phyloP scores from a whole-genome alignment of 2,113 vertebrate species.

The Oxyruncus cristatus region DNA sequence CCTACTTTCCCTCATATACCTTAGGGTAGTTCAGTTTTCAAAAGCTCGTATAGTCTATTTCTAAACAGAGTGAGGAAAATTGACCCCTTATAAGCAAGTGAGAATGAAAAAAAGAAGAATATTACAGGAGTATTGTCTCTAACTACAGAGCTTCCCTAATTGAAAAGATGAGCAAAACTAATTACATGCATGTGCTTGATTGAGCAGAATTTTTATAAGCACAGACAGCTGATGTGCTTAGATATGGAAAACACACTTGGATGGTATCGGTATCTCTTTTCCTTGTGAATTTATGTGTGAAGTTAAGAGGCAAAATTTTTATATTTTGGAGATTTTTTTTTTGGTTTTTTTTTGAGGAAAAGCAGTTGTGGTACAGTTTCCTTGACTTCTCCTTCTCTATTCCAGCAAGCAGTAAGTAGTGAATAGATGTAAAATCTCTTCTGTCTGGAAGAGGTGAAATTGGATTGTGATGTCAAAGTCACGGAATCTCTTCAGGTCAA shows the following conservation, averaged over 20 bases:
- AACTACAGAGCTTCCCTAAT: not conserved
- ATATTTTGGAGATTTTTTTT: not conserved
- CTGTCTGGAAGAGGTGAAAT: constrained; percentile 13
- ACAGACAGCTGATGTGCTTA: not conserved
- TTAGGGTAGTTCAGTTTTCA: not conserved
- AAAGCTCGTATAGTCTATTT: not conserved
- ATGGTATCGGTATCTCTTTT: not conserved
- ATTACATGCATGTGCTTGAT: not conserved
- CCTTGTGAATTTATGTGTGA: not conserved
- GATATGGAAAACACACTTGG: not conserved
- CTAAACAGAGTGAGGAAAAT: not conserved
- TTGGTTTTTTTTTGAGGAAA: not conserved
- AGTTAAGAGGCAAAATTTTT: not conserved
- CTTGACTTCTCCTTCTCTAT: not conserved
- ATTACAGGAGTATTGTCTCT: not conserved
- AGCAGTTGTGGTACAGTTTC: not conserved
- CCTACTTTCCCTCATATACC: not conserved
- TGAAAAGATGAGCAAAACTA: not conserved
- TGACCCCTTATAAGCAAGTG: not conserved
- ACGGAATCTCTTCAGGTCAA: constrained; percentile 50
- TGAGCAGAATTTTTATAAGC: not conserved
- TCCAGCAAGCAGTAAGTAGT: not conserved
- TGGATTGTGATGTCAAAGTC: constrained; percentile 67
- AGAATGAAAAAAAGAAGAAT: not conserved
- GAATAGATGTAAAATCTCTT: not conserved